Base-by-base conservation (phyloP, 2,888 invertebrate genomes). In the Zhuqinia jingwanae region DNA sequence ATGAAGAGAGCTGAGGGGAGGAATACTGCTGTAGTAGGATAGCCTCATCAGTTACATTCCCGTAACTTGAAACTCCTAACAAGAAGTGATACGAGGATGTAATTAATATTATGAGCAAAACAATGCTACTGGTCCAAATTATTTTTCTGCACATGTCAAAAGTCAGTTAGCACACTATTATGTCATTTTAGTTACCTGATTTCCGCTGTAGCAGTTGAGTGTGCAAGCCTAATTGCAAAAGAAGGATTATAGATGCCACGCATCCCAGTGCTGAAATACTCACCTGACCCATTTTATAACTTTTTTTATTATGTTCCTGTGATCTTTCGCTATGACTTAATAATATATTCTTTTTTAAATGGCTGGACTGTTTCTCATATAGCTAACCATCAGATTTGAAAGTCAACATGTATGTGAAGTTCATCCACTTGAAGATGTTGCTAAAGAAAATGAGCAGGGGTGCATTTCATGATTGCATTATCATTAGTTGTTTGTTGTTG, bases 171-270 rank as follows among this genome's bases (percentile, higher is more conserved):
- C n/a, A n/a, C n/a, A n/a, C 25, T n/a, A 10, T 30, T 30, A 27
- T 63, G n/a, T 63, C 6, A 5, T 22, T 63, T 30, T 5, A 17
- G 6, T 15, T 76, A 82, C 82, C 75, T 82, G 82, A 36, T 17
- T 20, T 27, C 13, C 70, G 36, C 10, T 73, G 73, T 27, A 82
- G 20, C 15, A 82, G 75, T 47, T 82, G 82, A 0, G 82, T 82
- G 47, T 82, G 82, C n/a, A 82, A 60, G 25, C 73, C 73, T 42
- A 82, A 73, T 45, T 82, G 82, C 1, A 82, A 15, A 20, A 82
- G 60, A 25, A 82, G 82, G 8, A 82, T 58, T n/a, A 82, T 42
- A 5, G 73, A 73, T 13, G 63, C 82, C 17, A 82, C 58, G 27
- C 70, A 58, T n/a, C 73, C 82, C 13, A 82, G 47, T 2, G 47